phyloP scores from a whole-genome alignment of 2,888 invertebrate genomes.

The Deroplatys truncata region DNA sequence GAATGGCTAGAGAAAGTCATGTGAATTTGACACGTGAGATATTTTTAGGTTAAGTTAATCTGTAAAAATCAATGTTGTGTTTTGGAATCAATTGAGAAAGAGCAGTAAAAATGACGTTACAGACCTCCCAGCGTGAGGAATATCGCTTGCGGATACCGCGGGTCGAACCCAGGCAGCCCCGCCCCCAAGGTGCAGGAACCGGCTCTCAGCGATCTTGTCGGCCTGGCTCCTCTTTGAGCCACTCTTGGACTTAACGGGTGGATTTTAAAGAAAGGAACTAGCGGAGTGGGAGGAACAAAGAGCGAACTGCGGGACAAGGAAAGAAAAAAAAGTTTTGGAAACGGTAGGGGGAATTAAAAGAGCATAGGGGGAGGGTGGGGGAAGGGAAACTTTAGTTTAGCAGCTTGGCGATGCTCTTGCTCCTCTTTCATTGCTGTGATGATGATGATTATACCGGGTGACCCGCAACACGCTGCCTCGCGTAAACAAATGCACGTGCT shows the following conservation, averaged over 20 bases:
- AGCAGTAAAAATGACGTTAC: too few relatives aligned
- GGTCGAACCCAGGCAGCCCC: background rate
- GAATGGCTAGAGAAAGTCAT: too few relatives aligned
- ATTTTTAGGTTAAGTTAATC: too few relatives aligned
- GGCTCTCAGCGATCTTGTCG: background rate
- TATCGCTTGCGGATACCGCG: too few relatives aligned
- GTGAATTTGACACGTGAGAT: too few relatives aligned
- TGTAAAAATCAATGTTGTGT: too few relatives aligned
- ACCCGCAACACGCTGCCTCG: background rate
- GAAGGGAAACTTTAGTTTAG: slow-evolving; percentile 12
- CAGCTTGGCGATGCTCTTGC: slow-evolving; percentile 14
- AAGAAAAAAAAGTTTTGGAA: slow-evolving; percentile 17
- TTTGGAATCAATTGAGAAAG: too few relatives aligned
- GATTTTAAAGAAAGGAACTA: background rate
- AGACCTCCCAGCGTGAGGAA: too few relatives aligned
- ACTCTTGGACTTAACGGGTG: background rate
- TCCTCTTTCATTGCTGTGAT: slow-evolving; percentile 4
- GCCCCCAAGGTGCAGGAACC: background rate
- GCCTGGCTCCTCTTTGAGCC: background rate
- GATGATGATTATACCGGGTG: background rate
- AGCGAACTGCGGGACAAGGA: background rate
- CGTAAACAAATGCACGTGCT: too few relatives aligned
- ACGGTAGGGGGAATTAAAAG: slow-evolving; percentile 16
- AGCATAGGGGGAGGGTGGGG: background rate
- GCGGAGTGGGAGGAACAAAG: background rate